Conservation (phyloP, 2,888 invertebrate genomes). For the Rhogogaster chlorosoma region DNA sequence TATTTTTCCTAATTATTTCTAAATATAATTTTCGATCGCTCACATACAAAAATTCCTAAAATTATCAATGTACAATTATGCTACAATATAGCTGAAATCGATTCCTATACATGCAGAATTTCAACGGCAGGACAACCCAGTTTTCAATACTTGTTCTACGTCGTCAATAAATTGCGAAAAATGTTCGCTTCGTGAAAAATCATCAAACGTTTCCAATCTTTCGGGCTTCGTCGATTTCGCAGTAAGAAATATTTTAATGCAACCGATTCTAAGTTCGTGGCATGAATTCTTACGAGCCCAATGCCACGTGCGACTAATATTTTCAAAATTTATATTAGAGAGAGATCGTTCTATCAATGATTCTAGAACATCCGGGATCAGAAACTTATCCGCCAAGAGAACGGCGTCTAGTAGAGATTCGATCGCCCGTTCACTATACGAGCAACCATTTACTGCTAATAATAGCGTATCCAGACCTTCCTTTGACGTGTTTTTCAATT, state of each 20-base stretch:
- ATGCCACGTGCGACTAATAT: slow-evolving; percentile 70
- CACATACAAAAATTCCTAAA: slow-evolving; percentile 28
- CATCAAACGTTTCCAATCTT: slow-evolving; percentile 67
- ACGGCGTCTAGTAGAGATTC: slow-evolving; percentile 74
- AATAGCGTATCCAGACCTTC: slow-evolving; percentile 68
- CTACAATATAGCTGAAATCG: not conserved
- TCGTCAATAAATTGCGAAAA: slow-evolving; percentile 72
- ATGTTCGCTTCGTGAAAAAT: slow-evolving; percentile 64
- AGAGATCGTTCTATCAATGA: slow-evolving; percentile 69
- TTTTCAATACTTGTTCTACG: slow-evolving; percentile 54
- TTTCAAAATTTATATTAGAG: slow-evolving; percentile 67
- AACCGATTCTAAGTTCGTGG: slow-evolving; percentile 68
- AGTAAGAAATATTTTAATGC: slow-evolving; percentile 71
- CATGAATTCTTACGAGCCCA: slow-evolving; percentile 72
- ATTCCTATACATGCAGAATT: not conserved
- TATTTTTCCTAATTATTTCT: not conserved
- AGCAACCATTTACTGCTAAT: slow-evolving; percentile 64
- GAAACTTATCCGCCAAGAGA: slow-evolving; percentile 72
- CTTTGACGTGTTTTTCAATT: slow-evolving; percentile 76
- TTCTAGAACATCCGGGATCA: slow-evolving; percentile 70
- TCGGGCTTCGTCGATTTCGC: slow-evolving; percentile 66
- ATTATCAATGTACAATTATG: slow-evolving; percentile 40
- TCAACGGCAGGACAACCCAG: slow-evolving; percentile 29
- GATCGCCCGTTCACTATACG: slow-evolving; percentile 62
- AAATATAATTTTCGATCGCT: not conserved